These are phyloP conservation scores for Bombylius discolor DNA, from an alignment of 2,888 invertebrate genomes.

Conservation along the genomic window DNA sequence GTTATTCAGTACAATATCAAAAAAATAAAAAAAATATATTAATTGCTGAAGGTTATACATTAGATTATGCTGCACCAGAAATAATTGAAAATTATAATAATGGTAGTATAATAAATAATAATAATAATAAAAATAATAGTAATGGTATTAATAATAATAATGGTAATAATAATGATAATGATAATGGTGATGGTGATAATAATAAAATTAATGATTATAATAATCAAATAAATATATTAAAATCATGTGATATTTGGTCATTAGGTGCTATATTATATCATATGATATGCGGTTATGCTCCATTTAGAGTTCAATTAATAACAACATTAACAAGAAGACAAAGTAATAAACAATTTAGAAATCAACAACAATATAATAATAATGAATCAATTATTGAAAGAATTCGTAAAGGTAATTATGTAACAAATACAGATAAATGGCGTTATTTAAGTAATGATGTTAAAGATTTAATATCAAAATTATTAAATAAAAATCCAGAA, in stretches of 20 bases:
- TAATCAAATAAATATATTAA: conserved; percentile 35
- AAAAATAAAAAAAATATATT: conserved; percentile 34
- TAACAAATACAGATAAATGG: conserved; percentile 2
- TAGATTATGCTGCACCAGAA: conserved; percentile 84
- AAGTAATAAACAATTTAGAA: too few species aligned
- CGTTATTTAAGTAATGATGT: neutral
- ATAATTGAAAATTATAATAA: conserved; percentile 45
- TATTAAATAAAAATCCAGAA: conserved; percentile 1
- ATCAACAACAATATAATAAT: neutral
- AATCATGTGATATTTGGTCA: conserved; percentile 90
- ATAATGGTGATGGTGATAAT: neutral
- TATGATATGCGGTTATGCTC: conserved; percentile 70
- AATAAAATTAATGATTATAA: conserved; percentile 9
- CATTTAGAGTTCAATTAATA: conserved; percentile 44
- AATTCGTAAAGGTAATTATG: neutral
- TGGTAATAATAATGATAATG: neutral
- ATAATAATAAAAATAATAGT: conserved; percentile 14
- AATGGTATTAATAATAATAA: conserved; percentile 5
- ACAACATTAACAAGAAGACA: too few species aligned
- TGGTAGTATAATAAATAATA: too few species aligned
- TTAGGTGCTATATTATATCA: conserved; percentile 75
- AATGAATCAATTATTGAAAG: conserved; percentile 34
- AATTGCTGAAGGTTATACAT: conserved; percentile 49
- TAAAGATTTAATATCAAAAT: conserved; percentile 2
- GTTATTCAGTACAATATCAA: conserved; percentile 54